Percentiles rank a stretch among this genome's conserved stretches.
These are phyloP conservation scores for Parazoanthus atlanticus DNA, from an alignment of 92 coral and sea anemone species.

Conservation along the genomic window DNA sequence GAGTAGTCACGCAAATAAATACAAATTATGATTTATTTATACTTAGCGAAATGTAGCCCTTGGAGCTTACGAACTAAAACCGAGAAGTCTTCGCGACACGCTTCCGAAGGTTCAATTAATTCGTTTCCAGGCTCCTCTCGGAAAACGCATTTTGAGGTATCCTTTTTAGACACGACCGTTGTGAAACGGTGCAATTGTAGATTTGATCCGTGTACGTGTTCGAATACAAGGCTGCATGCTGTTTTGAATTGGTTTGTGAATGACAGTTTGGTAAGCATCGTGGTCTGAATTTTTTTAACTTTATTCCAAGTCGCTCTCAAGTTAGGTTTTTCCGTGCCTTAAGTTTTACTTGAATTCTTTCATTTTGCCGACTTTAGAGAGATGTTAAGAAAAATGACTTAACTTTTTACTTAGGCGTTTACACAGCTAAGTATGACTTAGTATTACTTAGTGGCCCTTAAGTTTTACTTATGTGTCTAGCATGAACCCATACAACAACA, in stretches of 20 bases:
- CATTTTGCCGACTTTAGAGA: conserved; percentile 30
- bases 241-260: conserved; percentile 11
- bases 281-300: not conserved
- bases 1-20: too few species aligned
- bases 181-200: conserved; percentile 8
- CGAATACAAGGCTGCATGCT: conserved; percentile 20
- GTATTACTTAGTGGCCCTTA: conserved; percentile 34
- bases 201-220: conserved; percentile 25
- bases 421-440: conserved; percentile 28
- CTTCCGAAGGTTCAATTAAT: too few species aligned
- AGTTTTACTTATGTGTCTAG: conserved; percentile 21
- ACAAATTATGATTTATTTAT: too few species aligned
- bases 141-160: too few species aligned
- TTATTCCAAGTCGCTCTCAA: conserved; percentile 17
- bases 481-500: conserved; percentile 4
- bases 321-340: conserved; percentile 31
- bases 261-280: not conserved
- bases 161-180: too few species aligned
- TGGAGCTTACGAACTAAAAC: too few species aligned
- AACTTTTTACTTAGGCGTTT: conserved; percentile 30
- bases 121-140: too few species aligned
- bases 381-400: conserved; percentile 19
- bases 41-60: too few species aligned
- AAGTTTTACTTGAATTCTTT: conserved; percentile 28
- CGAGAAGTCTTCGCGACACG: too few species aligned